phyloP scores from a whole-genome alignment of 2,113 vertebrate species.

The Leucosticte australis region DNA sequence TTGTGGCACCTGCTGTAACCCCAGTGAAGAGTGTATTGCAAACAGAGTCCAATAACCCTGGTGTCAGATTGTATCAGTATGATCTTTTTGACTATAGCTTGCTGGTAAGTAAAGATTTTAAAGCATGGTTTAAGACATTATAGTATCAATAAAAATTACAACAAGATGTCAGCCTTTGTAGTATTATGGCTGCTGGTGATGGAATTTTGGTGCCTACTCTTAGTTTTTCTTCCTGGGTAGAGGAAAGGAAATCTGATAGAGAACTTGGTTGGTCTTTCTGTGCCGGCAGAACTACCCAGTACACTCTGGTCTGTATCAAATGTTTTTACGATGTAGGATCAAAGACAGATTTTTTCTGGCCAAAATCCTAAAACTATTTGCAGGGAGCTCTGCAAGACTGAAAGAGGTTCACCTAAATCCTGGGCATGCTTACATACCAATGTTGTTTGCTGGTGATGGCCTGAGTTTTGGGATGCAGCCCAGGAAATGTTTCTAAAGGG shows the following conservation, averaged over 20 bases:
- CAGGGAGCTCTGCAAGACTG: not conserved
- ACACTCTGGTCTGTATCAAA: not conserved
- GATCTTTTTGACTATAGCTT: slow-evolving; percentile 74
- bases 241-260: not conserved
- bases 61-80: slow-evolving; percentile 86
- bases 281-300: not conserved
- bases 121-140: not conserved
- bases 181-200: not conserved
- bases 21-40: slow-evolving; percentile 79
- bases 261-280: not conserved
- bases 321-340: not conserved
- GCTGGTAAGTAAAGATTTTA: slow-evolving; percentile 76
- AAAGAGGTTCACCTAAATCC: not conserved
- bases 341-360: not conserved
- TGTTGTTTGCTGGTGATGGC: not conserved
- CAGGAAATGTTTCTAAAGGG: not conserved
- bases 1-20: slow-evolving; percentile 92
- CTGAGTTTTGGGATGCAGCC: not conserved
- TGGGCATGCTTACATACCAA: not conserved
- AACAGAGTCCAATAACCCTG: slow-evolving; percentile 89
- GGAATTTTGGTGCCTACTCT: not conserved
- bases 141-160: not conserved
- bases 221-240: not conserved
- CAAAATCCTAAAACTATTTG: not conserved
- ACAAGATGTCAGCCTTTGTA: not conserved